These are phyloP conservation scores for Ceratitis capitata DNA, from an alignment of 1,140 invertebrate genomes.

Conservation along the genomic window DNA sequence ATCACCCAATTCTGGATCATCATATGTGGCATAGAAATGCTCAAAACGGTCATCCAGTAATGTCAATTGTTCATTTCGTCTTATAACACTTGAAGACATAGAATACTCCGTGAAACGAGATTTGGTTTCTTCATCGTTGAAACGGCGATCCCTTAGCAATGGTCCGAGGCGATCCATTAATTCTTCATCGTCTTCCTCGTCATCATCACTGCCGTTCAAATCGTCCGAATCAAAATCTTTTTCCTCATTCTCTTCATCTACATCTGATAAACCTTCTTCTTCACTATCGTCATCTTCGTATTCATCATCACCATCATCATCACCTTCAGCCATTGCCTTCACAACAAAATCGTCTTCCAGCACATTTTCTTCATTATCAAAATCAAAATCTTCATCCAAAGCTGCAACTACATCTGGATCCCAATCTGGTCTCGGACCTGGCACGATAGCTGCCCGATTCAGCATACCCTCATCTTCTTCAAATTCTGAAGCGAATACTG, in stretches of 20 bases:
- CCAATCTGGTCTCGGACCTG: constrained; percentile 80
- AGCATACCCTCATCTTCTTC: constrained; percentile 90
- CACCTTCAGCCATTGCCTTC: constrained; percentile 75
- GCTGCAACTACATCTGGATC: constrained; percentile 95
- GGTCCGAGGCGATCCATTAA: constrained; percentile 68
- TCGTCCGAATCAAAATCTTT: constrained; percentile 62
- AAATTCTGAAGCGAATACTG: constrained; percentile 89
- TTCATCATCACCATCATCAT: constrained; percentile 67
- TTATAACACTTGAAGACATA: constrained; percentile 91
- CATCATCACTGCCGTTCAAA: constrained; percentile 64
- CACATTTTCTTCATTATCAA: constrained; percentile 81
- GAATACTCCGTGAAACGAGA: constrained; percentile 94
- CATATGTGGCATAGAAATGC: constrained; percentile 86
- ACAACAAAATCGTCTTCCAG: constrained; percentile 93
- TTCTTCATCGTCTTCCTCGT: constrained; percentile 68
- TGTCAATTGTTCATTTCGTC: constrained; percentile 83
- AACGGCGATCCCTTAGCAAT: constrained; percentile 68
- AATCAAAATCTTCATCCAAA: constrained; percentile 92
- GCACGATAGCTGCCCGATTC: constrained; percentile 84
- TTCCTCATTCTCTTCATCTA: constrained; percentile 56
- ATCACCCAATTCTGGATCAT: constrained; percentile 89
- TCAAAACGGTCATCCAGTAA: constrained; percentile 93
- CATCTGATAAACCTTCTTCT: constrained; percentile 49
- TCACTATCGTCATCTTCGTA: constrained; percentile 61
- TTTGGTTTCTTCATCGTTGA: constrained; percentile 82